Base-by-base conservation (phyloP, 2,888 invertebrate genomes). In the Pristionchus mayeri region DNA sequence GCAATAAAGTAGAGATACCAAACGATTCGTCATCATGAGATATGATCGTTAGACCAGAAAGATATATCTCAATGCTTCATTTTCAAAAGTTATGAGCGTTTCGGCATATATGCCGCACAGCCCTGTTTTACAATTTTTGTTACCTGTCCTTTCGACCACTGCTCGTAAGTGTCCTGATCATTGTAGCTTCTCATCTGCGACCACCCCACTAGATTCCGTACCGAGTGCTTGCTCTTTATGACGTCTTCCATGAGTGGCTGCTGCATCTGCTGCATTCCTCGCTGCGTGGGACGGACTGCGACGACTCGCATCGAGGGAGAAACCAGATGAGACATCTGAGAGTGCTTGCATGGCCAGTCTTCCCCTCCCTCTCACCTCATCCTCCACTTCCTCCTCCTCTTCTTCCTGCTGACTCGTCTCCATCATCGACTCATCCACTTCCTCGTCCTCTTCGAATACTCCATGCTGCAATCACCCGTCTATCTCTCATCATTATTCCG, bases 361-460 rank as follows among this genome's bases (percentile, higher is more conserved):
- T n/a, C n/a, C n/a, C n/a, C n/a, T 54, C n/a, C 50, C 27, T n/a
- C 37, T 21, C 48, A 48, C 76, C 48, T 27, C 76, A 76, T 21
- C 48, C 67, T 37, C 67, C 30, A 9, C 67, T 37, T 40, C 40
- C 37, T 37, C 67, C 3, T 67, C 67, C 37, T 67, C 63, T 13
- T 63, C 67, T 21, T 67, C 67, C 21, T 67, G 37, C 37, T 67
- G 67, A 34, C 18, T 40, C 67, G 67, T 67, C 37, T 67, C 67
- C 67, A 37, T 3, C 37, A 67, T 67, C 67, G 40, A 37, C 18
- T 37, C 37, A 37, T 40, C 67, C 67, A 37, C 67, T 3, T 11
- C 67, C 27, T 67, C 67, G 3, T 67, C 67, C 11, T 21, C 67
- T 27, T 37, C 37, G 67, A 67, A 67, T 4, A 4, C 21, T 2